These are phyloP conservation scores for Propithecus deckenii DNA, from an alignment of 2,797 vertebrate genomes.

Conservation along the genomic window DNA sequence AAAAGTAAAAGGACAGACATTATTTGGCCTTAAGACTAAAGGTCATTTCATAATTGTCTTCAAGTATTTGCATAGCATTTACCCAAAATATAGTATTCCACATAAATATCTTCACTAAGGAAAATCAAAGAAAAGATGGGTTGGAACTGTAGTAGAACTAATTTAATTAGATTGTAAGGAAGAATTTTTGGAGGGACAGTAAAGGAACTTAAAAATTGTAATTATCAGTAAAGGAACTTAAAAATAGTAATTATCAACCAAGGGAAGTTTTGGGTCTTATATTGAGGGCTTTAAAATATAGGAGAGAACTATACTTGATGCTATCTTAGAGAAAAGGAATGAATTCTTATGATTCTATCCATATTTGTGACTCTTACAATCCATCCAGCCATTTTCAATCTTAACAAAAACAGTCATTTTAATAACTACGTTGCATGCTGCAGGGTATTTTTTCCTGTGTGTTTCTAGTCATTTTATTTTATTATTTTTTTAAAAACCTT, in stretches of 20 bases:
- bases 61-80: conserved; percentile 21
- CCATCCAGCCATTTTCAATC: not conserved
- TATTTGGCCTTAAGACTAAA: not conserved
- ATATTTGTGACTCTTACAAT: not conserved
- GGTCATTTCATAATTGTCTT: conserved; percentile 40
- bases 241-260: not conserved
- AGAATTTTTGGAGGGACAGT: not conserved
- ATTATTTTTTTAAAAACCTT: not conserved
- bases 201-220: conserved; percentile 13
- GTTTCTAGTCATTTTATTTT: not conserved
- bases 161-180: not conserved
- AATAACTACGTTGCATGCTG: not conserved
- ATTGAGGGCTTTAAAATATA: not conserved
- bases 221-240: not conserved
- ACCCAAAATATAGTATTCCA: not conserved
- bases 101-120: not conserved
- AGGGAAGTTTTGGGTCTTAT: not conserved
- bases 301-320: not conserved
- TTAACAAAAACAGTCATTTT: not conserved
- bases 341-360: not conserved
- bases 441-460: not conserved
- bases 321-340: not conserved
- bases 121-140: not conserved
- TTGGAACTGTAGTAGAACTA: not conserved
- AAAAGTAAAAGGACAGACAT: not conserved